Base-by-base conservation (phyloP, 1,140 invertebrate species). In the Acromyrmex charruanus region DNA sequence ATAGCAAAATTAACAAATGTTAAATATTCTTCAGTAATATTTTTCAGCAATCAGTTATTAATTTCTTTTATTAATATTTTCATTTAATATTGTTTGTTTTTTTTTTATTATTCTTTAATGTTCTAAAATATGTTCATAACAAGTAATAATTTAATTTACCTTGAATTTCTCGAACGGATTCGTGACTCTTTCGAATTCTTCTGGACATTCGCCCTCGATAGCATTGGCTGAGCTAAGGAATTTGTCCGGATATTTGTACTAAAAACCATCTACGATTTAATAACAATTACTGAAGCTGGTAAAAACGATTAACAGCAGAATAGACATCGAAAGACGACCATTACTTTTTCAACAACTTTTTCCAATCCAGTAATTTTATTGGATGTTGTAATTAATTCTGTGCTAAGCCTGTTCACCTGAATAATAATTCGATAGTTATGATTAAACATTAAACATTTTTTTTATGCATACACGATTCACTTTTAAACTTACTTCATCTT, bases 301-400 rank as follows among this genome's bases (percentile, higher is more conserved):
- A 28, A 66, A 28, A 86, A 51, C 39, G 51, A n/a, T 18, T 51
- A 39, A 55, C 4, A 0, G 18, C 28, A 6, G 5, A 21, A 9
- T 1, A 18, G 0, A 3, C 1, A 10, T 53, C 28, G 39, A 51
- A n/a, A n/a, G 18, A 59, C 61, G 31, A 59, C 18, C 7, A 79
- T 88, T 94, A 94, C 94, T 93, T 94, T 94, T 66, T 90, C 86
- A 2, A 94, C 49, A n/a, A 92, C 86, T 68, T 85, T 89, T 66
- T 94, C 92, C 9, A 94, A 72, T 55, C 92, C 91, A 2, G 77
- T 44, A 12, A 94, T 74, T 74, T 94, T 94, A 25, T 77, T 74
- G 25, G 86, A 75, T 0, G 93, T 89, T 4, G 69, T 39, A 0
- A 77, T 85, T 63, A 94, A 75, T 68, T 94, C 92, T 2, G 75